A percentile compares a stretch with the other conserved stretches of the same genome.
These are phyloP conservation scores for Vanessa cardui DNA, from an alignment of 2,888 invertebrate species.

Conservation along the genomic window DNA sequence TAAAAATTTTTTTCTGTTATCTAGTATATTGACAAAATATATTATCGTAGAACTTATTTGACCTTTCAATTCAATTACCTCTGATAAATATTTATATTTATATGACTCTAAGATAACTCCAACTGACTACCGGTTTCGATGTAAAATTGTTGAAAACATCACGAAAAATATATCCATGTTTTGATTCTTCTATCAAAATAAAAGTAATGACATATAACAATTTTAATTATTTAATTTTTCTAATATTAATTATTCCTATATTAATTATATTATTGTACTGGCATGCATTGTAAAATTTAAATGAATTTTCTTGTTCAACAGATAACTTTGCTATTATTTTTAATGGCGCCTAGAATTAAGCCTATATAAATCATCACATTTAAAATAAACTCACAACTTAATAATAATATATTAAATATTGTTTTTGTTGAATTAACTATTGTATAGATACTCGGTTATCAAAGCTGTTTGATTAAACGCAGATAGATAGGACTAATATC, in stretches of 20 bases:
- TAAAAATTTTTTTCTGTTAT: conserved; percentile 15
- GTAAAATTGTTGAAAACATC: background rate
- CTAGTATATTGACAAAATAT: conserved; percentile 22
- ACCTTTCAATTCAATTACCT: conserved; percentile 38
- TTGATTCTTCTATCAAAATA: background rate
- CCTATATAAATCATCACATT: conserved; percentile 57
- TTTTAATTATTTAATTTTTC: conserved; percentile 6
- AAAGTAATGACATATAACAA: background rate
- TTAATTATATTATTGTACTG: conserved; percentile 44
- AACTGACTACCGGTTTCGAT: conserved; percentile 29
- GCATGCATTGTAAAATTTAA: conserved; percentile 59
- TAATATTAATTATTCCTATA: background rate
- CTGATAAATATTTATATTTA: conserved; percentile 32
- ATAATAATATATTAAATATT: conserved; percentile 31
- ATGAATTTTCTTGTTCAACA: conserved; percentile 63
- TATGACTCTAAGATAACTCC: conserved; percentile 35
- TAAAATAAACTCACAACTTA: conserved; percentile 39
- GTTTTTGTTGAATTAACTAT: background rate
- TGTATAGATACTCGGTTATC: conserved; percentile 1
- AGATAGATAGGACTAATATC: conserved; percentile 1
- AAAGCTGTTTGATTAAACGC: background rate
- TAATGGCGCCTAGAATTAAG: conserved; percentile 60
- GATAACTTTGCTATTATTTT: conserved; percentile 59
- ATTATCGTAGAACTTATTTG: conserved; percentile 31
- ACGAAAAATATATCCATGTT: conserved; percentile 4